Base-by-base conservation (phyloP, 1,140 invertebrate genomes). In the Brachionus koreanus region DNA sequence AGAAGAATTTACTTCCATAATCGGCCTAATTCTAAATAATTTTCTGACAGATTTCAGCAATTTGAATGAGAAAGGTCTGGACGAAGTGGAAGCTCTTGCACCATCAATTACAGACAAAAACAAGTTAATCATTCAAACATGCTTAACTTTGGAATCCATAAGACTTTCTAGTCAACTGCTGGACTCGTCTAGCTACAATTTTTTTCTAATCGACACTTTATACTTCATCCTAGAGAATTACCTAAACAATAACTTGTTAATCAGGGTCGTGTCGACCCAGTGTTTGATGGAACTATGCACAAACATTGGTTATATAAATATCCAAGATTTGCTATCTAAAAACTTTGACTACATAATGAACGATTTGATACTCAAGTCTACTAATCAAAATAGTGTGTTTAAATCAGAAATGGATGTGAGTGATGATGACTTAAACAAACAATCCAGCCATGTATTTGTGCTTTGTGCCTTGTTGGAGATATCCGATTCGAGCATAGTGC, bases 301-400 rank as follows among this genome's bases (percentile, higher is more conserved):
- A 10, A 79, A 79, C 23, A 23, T 79, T n/a, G 37, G 19, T 12
- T 61, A 79, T 49, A 39, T 19, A 65, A 79, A n/a, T 25, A 65
- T 79, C 16, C 76, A 79, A 43, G 49, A 79, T 13, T 79, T 79
- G n/a, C 23, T 79, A n/a, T 61, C 49, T 4, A 9, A 61, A 29
- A 79, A 79, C 23, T 79, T 61, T 65, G 76, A 79, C 16, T 79
- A 79, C 10, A 79, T 79, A 25, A 79, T 79, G 35, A 79, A 79
- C 29, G 76, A 79, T 57, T 61, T 79, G 37, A 65, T 79, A 13
- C 25, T 79, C 3, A 79, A 74, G 25, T 65, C 49, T 7, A 65
- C 19, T 35, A 57, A 43, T 37, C 76, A 79, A 19, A 65, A 77
- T 35, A 42, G 74, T 29, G 13, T 16, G n/a, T 10, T 69, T 42